Conservation (phyloP, 2,113 vertebrate genomes). For the Gambusia affinis region DNA sequence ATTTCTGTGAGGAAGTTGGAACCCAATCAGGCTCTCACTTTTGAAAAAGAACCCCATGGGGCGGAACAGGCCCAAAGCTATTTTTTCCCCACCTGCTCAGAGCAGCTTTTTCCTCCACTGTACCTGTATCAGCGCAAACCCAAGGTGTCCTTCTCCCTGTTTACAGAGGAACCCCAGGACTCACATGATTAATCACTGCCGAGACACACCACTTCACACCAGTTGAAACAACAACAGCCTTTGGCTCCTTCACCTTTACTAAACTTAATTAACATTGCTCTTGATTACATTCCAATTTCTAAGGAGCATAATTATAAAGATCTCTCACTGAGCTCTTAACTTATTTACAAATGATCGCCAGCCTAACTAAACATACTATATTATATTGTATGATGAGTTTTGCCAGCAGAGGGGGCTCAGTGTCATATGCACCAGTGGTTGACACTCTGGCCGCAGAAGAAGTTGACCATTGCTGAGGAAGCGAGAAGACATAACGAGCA, state of each 20-base stretch:
- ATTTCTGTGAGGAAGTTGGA: conserved; percentile 66
- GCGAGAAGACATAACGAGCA: no score
- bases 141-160: conserved; percentile 72
- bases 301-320: conserved; percentile 47
- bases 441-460: no score
- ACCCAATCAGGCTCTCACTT: conserved; percentile 53
- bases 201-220: conserved; percentile 58
- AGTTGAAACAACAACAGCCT: conserved; percentile 67
- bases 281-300: conserved; percentile 67
- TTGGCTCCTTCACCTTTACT: conserved; percentile 68
- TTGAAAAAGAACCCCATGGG: conserved; percentile 45
- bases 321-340: conserved; percentile 39
- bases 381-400: no score
- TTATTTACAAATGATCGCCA: conserved; percentile 19
- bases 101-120: conserved; percentile 24
- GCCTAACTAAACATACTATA: conserved; percentile 8
- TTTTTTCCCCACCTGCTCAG: conserved; percentile 17
- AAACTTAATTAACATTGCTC: conserved; percentile 73
- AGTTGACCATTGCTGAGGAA: no score
- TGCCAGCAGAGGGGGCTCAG: no score
- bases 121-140: conserved; percentile 36
- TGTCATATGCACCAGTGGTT: no score
- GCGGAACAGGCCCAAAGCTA: conserved; percentile 36
- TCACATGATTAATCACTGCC: conserved; percentile 70
- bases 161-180: conserved; percentile 49